Evolutionary conservation across 2,797 vertebrate genomes (phyloP).

Genomic region (Picus viridis): DNA sequence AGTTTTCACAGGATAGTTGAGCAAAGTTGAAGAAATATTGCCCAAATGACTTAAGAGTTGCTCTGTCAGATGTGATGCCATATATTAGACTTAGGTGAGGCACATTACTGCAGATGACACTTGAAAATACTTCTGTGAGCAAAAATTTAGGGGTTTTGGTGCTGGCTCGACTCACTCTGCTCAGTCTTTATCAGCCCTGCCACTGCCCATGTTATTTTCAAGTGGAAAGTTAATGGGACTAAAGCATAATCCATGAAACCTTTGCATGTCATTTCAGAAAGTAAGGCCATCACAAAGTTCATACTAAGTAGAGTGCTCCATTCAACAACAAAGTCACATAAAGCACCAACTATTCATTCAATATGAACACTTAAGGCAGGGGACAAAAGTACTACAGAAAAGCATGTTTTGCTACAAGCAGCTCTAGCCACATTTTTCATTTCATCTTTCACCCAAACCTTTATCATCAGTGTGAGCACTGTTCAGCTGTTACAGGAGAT

Average conservation of each 20-base stretch:
- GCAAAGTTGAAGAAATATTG: not conserved
- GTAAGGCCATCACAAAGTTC: conserved; percentile 45
- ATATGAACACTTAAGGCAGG: conserved; percentile 1
- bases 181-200: not conserved
- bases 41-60: not conserved
- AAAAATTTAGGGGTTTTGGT: not conserved
- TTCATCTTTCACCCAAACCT: conserved; percentile 66
- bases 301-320: conserved; percentile 11
- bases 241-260: not conserved
- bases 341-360: conserved; percentile 41
- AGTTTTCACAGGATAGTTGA: not conserved
- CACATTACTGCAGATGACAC: not conserved
- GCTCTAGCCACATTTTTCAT: conserved; percentile 49
- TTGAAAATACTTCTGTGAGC: not conserved
- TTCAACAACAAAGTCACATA: conserved; percentile 1
- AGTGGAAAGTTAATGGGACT: conserved; percentile 25
- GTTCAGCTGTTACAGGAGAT: not conserved
- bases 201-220: not conserved
- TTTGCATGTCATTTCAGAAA: conserved; percentile 15
- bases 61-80: not conserved
- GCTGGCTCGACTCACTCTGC: not conserved
- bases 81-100: not conserved
- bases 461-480: not conserved
- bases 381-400: conserved; percentile 30
- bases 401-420: conserved; percentile 40